Percentiles rank a stretch among this genome's conserved stretches.
Conservation (phyloP, 2,888 invertebrate genomes). For the Chloromyia formosa region DNA sequence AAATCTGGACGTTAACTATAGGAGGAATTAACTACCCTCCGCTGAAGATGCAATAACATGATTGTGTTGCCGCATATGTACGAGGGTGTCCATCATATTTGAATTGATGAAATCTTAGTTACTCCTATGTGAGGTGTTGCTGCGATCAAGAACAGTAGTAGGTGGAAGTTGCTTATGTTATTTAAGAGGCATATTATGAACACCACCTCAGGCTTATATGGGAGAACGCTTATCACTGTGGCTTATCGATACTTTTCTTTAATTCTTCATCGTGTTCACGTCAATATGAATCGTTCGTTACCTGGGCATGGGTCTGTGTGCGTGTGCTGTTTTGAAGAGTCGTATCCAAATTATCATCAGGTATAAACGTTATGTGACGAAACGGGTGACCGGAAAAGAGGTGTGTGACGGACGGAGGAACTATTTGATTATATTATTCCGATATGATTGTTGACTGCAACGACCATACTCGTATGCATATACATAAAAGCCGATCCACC, state of each 20-base stretch:
- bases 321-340: too few species aligned
- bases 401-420: neutral
- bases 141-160: constrained; percentile 4
- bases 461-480: too few species aligned
- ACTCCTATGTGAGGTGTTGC: neutral
- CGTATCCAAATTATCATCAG: too few species aligned
- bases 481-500: neutral
- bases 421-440: constrained; percentile 22
- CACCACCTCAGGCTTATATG: constrained; percentile 14
- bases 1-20: neutral
- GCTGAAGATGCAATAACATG: neutral
- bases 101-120: constrained; percentile 28
- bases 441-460: constrained; percentile 14
- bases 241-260: constrained; percentile 14
- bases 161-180: constrained; percentile 25
- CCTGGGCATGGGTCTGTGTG: neutral
- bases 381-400: constrained; percentile 13
- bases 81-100: constrained; percentile 11
- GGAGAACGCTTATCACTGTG: constrained; percentile 4
- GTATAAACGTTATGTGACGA: too few species aligned
- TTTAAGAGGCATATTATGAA: neutral
- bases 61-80: neutral
- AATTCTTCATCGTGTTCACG: constrained; percentile 27
- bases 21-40: neutral
- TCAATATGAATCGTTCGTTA: constrained; percentile 5